Base-by-base conservation (phyloP, 2,113 vertebrate species). In the Rhabdornis inornatus region DNA sequence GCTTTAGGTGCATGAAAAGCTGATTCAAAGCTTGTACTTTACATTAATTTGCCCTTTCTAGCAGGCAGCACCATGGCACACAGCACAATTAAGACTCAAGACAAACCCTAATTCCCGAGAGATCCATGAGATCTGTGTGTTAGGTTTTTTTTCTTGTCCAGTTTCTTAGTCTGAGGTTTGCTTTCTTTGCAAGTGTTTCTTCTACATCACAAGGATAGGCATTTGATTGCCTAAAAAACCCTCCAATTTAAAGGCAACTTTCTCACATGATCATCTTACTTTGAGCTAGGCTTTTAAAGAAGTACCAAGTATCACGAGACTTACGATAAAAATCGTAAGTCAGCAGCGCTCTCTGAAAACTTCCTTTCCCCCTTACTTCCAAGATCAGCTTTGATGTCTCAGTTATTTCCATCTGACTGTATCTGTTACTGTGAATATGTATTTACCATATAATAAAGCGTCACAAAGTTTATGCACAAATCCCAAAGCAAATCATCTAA, bases 251-350 rank as follows among this genome's bases (percentile, higher is more conserved):
- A 60, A 72, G 22, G 33, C 39, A 78, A 89, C 56, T 52, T 93
- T 96, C 44, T 89, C 90, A 89, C 87, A 89, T 40, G n/a, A 81
- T 45, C 83, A 91, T 78, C 65, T 84, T 72, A 87, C 89, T 89
- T 66, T 84, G 39, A 71, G 50, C 20, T 61, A 49, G 27, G 20
- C 27, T 52, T 94, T 89, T 87, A 94, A 82, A 89, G 78, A 85
- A 95, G 66, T 49, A 91, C 47, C 69, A 91, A 94, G 4, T 84
- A 94, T 71, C 87, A 94, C 0, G 8, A 91, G 78, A 94, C 31
- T 59, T 59, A 24, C 0, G 6, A 82, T 33, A 94, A 91, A 91
- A 89, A 87, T 85, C 92, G 77, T 60, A 91, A 95, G 53, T 84
- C 65, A 84, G 56, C 56, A 93, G 45, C 7, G 8, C 21, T 49